Base-by-base conservation (phyloP, 2,888 invertebrate genomes). In the Dryococelus australis region DNA sequence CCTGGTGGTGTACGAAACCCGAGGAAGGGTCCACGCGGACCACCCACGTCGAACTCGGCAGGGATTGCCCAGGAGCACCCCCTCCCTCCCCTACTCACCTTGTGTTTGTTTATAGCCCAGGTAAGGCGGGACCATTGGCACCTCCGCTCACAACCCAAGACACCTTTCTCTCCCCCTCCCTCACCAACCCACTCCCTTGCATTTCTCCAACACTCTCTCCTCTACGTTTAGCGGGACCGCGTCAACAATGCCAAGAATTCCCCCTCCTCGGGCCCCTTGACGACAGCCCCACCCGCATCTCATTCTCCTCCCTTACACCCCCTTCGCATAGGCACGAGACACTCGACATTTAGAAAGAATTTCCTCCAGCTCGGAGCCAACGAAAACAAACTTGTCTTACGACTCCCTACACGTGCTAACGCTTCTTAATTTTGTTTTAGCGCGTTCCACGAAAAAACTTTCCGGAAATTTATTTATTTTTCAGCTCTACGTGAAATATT, bases 201-300 rank as follows among this genome's bases (percentile, higher is more conserved):
- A n/a, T 85, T 43, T 13, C 28, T 35, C n/a, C 80, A 9, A 1
- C 85, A n/a, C 26, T 27, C 26, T 43, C 47, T 16, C 80, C 80
- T 24, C 43, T 43, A 5, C 47, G 27, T 79, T 65, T 80, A 83
- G 47, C 84, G 53, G 53, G 65, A 53, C 47, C 43, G 81, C 84
- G 47, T 43, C 78, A 79, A 43, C 86, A 78, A 43, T 79, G 65
- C 43, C 53, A n/a, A n/a, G 53, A 83, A 35, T 13, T 80, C 91
- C 91, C 92, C 79, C 88, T 88, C 84, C 35, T 87, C 87, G 27
- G 24, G n/a, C 43, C 28, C 79, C 16, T 78, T 78, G 26, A 20
- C 35, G 24, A 9, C 53, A 28, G 26, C 86, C 65, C 43, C 87
- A 80, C 85, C 87, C 27, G 16, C 27, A 12, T 51, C 80, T 43